Percentiles rank a stretch among this genome's conserved stretches.
Evolutionary conservation across 2,888 invertebrate genomes (phyloP).

Genomic region (Lasius platythorax): DNA sequence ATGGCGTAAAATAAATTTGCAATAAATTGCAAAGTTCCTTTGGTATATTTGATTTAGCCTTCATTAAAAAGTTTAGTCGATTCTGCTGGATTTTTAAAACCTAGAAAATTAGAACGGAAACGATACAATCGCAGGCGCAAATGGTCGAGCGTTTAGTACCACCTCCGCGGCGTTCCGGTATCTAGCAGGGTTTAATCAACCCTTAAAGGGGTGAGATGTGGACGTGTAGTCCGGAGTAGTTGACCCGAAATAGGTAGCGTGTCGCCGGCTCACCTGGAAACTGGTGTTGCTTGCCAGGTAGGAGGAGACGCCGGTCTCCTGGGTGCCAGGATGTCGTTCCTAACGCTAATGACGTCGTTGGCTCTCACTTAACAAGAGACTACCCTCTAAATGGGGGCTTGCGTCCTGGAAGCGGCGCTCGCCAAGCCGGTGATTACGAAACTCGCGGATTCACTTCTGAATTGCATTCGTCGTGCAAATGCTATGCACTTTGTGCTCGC

Average conservation of each 20-base stretch:
- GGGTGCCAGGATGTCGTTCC: slow-evolving; percentile 79
- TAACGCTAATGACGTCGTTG: slow-evolving; percentile 82
- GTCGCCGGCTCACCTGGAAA: slow-evolving; percentile 60
- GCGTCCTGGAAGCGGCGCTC: slow-evolving; percentile 69
- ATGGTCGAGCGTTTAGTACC: slow-evolving; percentile 7
- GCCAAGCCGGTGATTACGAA: slow-evolving; percentile 75
- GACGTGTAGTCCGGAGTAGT: slow-evolving; percentile 23
- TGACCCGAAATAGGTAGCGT: slow-evolving; percentile 45
- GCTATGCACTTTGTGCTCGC: slow-evolving; percentile 47
- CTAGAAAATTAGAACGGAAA: neutral
- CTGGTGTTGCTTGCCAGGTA: slow-evolving; percentile 64
- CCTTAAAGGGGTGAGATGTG: slow-evolving; percentile 31
- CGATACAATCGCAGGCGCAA: slow-evolving; percentile 7
- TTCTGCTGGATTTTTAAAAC: neutral
- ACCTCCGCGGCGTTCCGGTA: neutral
- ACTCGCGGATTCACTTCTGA: slow-evolving; percentile 74
- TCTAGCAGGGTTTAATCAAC: slow-evolving; percentile 14
- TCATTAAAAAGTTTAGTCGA: neutral
- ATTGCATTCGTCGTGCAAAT: slow-evolving; percentile 70
- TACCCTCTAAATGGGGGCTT: slow-evolving; percentile 79
- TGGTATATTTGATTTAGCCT: neutral
- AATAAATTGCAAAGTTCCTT: neutral
- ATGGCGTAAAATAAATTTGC: too few species aligned
- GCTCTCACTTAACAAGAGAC: slow-evolving; percentile 81
- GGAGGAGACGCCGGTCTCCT: slow-evolving; percentile 72